A percentile compares a stretch with the other conserved stretches of the same genome.
Evolutionary conservation across 2,113 vertebrate genomes (phyloP).

Genomic region (Myiagra hebetior): DNA sequence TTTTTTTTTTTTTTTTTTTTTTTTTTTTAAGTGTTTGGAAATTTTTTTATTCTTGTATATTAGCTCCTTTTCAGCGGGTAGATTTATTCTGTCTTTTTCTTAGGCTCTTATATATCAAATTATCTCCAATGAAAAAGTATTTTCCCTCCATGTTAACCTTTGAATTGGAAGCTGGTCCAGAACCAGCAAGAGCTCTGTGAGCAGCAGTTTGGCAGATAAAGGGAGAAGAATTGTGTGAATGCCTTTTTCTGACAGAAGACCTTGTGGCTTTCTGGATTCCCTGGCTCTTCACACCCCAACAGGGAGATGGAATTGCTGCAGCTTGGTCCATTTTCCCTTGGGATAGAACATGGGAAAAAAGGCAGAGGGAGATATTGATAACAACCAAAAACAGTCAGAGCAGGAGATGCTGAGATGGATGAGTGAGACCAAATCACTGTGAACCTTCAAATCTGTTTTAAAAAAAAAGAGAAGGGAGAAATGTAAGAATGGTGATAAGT

Average conservation of each 20-base stretch:
- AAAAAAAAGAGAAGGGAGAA: neutral
- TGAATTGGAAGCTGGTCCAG: neutral
- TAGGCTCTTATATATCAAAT: neutral
- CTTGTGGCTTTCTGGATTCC: neutral
- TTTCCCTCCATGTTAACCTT: neutral
- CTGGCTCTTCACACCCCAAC: fast-evolving
- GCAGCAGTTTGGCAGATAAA: neutral
- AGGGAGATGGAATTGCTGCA: neutral
- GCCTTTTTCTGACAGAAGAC: neutral
- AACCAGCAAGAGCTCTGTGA: neutral
- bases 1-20: neutral
- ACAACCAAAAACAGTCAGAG: neutral
- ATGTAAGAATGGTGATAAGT: neutral
- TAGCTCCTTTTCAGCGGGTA: neutral
- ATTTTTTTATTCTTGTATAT: neutral
- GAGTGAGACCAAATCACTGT: neutral
- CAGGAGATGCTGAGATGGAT: neutral
- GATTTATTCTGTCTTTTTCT: neutral
- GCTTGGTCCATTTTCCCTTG: neutral
- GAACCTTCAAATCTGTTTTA: neutral
- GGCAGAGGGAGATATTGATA: neutral
- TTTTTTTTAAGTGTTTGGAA: neutral
- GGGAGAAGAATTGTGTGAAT: neutral
- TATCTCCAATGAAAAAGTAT: neutral
- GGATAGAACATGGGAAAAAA: neutral